Base-by-base conservation (phyloP, 2,888 invertebrate species). In the Andrena trimmerana region DNA sequence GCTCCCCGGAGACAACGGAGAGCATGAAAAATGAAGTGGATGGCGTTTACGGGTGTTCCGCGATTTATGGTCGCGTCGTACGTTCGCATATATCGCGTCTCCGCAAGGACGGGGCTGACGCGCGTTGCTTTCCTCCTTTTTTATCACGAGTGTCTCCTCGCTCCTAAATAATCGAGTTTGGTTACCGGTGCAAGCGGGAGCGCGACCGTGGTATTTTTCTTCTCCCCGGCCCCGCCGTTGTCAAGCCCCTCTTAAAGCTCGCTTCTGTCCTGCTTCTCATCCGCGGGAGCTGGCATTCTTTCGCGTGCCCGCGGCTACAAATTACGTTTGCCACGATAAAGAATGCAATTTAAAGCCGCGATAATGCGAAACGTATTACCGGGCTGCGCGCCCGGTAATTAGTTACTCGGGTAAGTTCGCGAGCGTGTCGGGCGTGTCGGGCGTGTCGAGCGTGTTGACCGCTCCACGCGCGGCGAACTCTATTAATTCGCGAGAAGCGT, bases 21-120 rank as follows among this genome's bases (percentile, higher is more conserved):
- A 75, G 68, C 68, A 83, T 88, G 87, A 88, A 88, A 84, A 88
- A 88, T 86, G 86, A 88, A 88, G 84, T 75, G 75, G 80, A 62
- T 74, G 84, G 78, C 82, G 76, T 87, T 88, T 86, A 88, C 78
- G 84, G 86, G 66, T 80, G 88, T 86, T 62, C 59, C 70, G 67
- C 82, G 86, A 88, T 88, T 88, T 88, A 88, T 88, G 86, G 71
- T 63, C 62, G 76, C 78, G 78, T 79, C 62, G 72, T 76, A 75
- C 60, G 42, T 50, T 63, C 75, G 63, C 67, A 13, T 69, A 71
- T 69, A 63, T 71, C 78, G 65, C 63, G 52, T 60, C 66, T 62
- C 57, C 52, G 69, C 68, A 29, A 57, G 79, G 66, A 77, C 70
- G 20, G n/a, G 20, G 1, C 57, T 16, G 27, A 33, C 48, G n/a